phyloP scores from a whole-genome alignment of 2,888 invertebrate genomes.

The Harmothoe impar region DNA sequence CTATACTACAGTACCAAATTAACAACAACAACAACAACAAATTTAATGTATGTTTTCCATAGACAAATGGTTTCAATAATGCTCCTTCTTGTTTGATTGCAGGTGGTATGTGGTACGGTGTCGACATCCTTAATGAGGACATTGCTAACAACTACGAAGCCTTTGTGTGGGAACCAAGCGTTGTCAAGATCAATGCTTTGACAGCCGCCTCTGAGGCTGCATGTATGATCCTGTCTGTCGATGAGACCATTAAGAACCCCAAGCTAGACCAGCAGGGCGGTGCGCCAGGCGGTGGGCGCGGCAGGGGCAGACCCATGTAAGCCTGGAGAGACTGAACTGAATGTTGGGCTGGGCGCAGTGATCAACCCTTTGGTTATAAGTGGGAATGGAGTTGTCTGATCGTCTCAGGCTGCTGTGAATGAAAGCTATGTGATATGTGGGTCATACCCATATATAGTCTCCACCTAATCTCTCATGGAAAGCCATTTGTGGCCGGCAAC shows the following conservation, averaged over 20 bases:
- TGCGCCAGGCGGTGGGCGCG: constrained; percentile 76
- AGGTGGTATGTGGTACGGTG: constrained; percentile 95
- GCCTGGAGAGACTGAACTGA: neutral
- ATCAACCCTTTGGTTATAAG: neutral
- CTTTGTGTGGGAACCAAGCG: constrained; percentile 99
- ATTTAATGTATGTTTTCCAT: no score
- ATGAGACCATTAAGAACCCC: constrained; percentile 98
- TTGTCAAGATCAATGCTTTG: constrained; percentile 98
- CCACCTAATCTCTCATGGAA: no score
- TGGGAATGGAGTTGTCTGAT: neutral
- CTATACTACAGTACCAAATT: no score
- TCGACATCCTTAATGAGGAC: constrained; percentile 96
- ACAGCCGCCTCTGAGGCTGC: constrained; percentile 97
- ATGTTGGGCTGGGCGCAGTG: neutral
- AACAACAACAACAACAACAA: no score
- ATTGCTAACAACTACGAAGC: constrained; percentile 95
- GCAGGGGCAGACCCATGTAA: constrained; percentile 73
- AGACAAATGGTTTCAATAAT: no score
- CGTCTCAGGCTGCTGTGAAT: no score
- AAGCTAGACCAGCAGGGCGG: constrained; percentile 73
- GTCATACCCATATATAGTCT: no score
- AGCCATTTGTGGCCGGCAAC: no score
- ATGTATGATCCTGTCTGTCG: constrained; percentile 96
- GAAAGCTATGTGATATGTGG: no score
- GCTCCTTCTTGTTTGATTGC: constrained; percentile 65